Evolutionary conservation across 2,888 invertebrate genomes (phyloP).

Genomic region (Yponomeuta malinellus): DNA sequence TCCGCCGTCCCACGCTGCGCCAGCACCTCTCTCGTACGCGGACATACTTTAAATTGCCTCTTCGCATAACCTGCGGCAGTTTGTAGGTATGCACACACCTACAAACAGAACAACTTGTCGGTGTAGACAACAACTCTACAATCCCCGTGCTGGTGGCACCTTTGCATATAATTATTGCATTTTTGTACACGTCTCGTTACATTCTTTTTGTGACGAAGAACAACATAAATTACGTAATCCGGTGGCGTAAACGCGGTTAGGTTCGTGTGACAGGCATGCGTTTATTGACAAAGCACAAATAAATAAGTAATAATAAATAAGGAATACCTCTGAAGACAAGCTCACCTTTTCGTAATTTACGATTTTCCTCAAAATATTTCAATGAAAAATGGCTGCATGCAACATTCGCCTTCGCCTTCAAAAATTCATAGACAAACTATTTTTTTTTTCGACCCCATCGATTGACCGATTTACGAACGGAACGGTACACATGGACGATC

Average conservation of each 20-base stretch:
- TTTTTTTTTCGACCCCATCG: neutral
- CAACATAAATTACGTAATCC: conserved; percentile 71
- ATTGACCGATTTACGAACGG: no score
- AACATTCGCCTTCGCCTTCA: conserved; percentile 42
- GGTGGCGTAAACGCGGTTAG: conserved; percentile 36
- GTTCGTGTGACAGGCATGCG: conserved; percentile 37
- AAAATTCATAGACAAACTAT: conserved; percentile 44
- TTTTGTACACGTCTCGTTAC: conserved; percentile 38
- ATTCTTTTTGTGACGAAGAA: conserved; percentile 53
- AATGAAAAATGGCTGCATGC: conserved; percentile 71
- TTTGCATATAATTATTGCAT: conserved; percentile 30
- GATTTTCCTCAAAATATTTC: conserved; percentile 41
- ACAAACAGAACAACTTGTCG: conserved; percentile 82
- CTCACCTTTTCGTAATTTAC: conserved; percentile 58
- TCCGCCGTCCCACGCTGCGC: conserved; percentile 68
- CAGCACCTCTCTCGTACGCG: conserved; percentile 45
- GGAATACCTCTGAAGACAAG: conserved; percentile 50
- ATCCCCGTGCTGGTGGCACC: conserved; percentile 46
- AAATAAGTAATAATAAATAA: conserved; percentile 27
- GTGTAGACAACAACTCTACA: conserved; percentile 75
- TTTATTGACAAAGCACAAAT: conserved; percentile 36
- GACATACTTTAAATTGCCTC: conserved; percentile 60
- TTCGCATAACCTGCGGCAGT: conserved; percentile 75
- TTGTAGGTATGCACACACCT: conserved; percentile 78
- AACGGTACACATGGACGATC: no score